A percentile compares a stretch with the other conserved stretches of the same genome.
Conservation (phyloP, 1,140 invertebrate genomes). For the Aphaenogaster rudis region DNA sequence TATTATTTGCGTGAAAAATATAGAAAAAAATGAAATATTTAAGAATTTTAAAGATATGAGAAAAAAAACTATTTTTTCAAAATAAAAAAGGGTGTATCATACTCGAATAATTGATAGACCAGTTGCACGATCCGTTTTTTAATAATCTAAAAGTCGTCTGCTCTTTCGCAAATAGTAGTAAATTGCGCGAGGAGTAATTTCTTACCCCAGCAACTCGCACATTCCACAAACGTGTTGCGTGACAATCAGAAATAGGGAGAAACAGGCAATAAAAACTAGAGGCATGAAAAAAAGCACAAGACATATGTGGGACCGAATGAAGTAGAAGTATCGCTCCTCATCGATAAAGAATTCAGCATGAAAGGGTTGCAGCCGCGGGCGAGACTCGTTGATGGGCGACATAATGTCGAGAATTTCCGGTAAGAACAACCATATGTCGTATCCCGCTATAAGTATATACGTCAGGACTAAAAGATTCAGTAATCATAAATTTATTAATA, state of each 20-base stretch:
- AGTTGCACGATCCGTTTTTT: background rate
- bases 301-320: background rate
- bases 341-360: background rate
- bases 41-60: background rate
- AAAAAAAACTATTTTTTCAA: background rate
- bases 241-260: background rate
- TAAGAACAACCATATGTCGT: background rate
- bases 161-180: constrained; percentile 22
- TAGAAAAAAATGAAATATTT: background rate
- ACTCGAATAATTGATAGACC: background rate
- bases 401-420: constrained; percentile 34
- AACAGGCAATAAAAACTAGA: background rate
- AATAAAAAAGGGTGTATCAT: background rate
- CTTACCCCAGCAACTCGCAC: constrained; percentile 37
- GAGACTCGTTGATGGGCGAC: constrained; percentile 29
- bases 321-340: constrained; percentile 13
- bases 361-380: background rate
- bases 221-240: constrained; percentile 40
- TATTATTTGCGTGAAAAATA: background rate
- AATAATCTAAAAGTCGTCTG: background rate
- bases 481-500: constrained; percentile 11
- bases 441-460: background rate
- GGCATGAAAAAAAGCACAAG: background rate
- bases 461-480: constrained; percentile 8
- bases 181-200: background rate